phyloP scores from a whole-genome alignment of 2,888 invertebrate species.

The Torymus texanus region DNA sequence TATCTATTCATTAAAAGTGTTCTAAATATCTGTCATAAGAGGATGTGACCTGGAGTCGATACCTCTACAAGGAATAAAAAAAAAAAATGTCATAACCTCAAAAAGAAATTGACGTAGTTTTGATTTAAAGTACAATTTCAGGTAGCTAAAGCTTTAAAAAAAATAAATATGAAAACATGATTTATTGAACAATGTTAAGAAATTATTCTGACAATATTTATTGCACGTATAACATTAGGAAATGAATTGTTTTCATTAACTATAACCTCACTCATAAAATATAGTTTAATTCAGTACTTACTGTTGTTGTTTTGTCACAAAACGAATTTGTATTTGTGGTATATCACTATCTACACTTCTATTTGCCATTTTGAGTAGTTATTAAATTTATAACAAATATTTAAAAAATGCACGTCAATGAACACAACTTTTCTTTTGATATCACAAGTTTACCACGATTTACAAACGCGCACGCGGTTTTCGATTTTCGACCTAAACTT shows the following conservation, averaged over 20 bases:
- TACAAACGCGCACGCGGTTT: slow-evolving; percentile 24
- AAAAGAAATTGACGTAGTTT: no score
- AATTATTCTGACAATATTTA: no score
- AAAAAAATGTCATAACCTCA: no score
- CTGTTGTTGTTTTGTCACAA: slow-evolving; percentile 88
- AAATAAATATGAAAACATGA: no score
- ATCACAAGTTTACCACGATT: neutral
- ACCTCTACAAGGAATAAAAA: no score
- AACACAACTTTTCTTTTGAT: slow-evolving; percentile 11
- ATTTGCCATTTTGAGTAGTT: slow-evolving; percentile 40
- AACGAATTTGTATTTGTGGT: slow-evolving; percentile 85
- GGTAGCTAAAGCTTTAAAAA: no score
- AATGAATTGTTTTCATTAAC: slow-evolving; percentile 11
- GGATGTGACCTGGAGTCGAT: no score
- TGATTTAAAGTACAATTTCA: no score
- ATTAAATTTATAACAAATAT: slow-evolving; percentile 26
- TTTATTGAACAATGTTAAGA: no score
- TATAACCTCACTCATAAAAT: slow-evolving; percentile 19
- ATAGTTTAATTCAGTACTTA: slow-evolving; percentile 75
- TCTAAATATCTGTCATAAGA: no score
- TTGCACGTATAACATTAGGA: slow-evolving; percentile 6
- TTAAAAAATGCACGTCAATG: slow-evolving; percentile 38
- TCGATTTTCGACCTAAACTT: no score
- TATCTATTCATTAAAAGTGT: no score
- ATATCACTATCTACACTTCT: slow-evolving; percentile 65